These are phyloP conservation scores for Malacoctenus gilli DNA, from an alignment of 2,797 vertebrate genomes.

Conservation along the genomic window DNA sequence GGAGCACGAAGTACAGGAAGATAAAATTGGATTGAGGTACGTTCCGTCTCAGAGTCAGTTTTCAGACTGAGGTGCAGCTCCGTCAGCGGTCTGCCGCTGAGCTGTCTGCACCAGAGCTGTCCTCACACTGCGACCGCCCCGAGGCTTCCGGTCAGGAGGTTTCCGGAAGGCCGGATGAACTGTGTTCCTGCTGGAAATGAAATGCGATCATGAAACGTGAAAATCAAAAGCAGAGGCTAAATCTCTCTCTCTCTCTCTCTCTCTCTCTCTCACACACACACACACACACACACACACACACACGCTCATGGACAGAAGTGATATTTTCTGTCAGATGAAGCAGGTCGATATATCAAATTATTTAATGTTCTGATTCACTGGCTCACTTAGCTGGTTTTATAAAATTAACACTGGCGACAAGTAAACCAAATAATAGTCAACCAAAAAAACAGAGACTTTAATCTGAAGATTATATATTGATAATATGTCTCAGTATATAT, in stretches of 20 bases:
- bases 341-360: no score
- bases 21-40: no score
- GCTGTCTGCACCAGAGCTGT: no score
- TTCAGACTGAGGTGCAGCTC: constrained; percentile 37
- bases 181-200: constrained; percentile 56
- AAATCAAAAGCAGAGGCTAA: constrained; percentile 65
- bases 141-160: constrained; percentile 45
- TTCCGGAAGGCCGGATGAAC: constrained; percentile 56
- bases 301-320: not conserved
- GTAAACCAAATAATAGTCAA: no score
- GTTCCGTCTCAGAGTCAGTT: no score
- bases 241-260: constrained; percentile 15
- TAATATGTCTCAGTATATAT: no score
- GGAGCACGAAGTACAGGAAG: not conserved
- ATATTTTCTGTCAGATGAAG: no score
- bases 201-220: constrained; percentile 56
- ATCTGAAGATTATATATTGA: no score
- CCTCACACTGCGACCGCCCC: constrained; percentile 25
- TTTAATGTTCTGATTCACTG: no score
- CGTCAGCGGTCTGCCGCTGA: constrained; percentile 27
- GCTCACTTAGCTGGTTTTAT: no score
- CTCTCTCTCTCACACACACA: not conserved
- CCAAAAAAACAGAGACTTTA: no score
- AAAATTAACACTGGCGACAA: no score
- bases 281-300: not conserved